Base-by-base conservation (phyloP, 2,797 vertebrate species). In the Miichthys miiuy region DNA sequence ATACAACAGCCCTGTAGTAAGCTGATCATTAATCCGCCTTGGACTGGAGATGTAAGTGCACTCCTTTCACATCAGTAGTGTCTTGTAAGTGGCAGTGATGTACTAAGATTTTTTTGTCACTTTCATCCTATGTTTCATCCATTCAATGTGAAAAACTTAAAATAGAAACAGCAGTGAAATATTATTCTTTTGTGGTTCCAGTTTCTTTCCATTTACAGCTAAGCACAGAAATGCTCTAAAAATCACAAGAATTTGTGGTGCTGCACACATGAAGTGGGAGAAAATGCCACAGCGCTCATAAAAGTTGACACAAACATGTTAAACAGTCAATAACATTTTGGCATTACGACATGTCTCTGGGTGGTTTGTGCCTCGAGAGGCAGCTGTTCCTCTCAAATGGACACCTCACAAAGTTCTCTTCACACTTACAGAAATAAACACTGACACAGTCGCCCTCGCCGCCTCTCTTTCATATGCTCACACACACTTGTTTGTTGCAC, bases 251-350 rank as follows among this genome's bases (percentile, higher is more conserved):
- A 2, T 62, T 60, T 71, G 55, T 67, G 47, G 60, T 57, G 51
- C 38, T 54, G 52, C n/a, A 21, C 55, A 68, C 30, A 25, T 1
- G 42, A 20, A 47, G 38, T 65, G 3, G 18, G 38, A 76, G 52
- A 77, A 81, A 70, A 86, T 9, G 12, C 56, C 64, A 66, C 42
- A 21, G 9, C 42, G 56, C 66, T 61, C 57, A 82, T 79, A 79
- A 88, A 90, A 79, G 75, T 83, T 80, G 75, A 68, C 61, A 70
- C 5, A 60, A 81, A 82, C 18, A 57, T 63, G 67, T 78, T 84
- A 27, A 73, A 83, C 23, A 30, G 61, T 83, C 76, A 64, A 1
- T 72, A 77, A 70, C 66, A 56, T 55, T 68, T 78, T 52, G 67
- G 20, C 66, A 46, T 78, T 56, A 63, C 70, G 63, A 72, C 78